phyloP scores from a whole-genome alignment of 2,797 vertebrate species.

The Phalloptychus januarius region DNA sequence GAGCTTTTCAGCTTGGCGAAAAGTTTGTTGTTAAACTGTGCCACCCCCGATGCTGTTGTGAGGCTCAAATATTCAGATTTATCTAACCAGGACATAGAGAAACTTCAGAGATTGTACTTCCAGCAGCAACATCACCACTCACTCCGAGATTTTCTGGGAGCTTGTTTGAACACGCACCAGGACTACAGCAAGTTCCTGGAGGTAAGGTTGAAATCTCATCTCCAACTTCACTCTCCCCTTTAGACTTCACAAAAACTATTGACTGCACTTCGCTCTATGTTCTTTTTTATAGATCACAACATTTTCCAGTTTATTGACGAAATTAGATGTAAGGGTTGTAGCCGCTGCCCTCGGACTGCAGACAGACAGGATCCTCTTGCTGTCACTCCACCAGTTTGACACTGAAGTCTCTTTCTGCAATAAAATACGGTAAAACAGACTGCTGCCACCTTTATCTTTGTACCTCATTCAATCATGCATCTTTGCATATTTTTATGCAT shows the following conservation, averaged over 20 bases:
- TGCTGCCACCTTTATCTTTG: background rate
- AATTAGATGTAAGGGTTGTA: conserved; percentile 68
- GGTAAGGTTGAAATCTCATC: conserved; percentile 51
- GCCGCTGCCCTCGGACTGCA: conserved; percentile 62
- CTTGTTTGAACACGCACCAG: conserved; percentile 45
- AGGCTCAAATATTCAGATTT: conserved; percentile 77
- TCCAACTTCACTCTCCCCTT: background rate
- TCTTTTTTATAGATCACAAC: conserved; percentile 73
- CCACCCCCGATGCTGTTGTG: conserved; percentile 81
- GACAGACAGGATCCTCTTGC: conserved; percentile 63
- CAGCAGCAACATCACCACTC: conserved; percentile 77
- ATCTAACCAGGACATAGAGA: conserved; percentile 64
- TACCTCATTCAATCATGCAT: background rate
- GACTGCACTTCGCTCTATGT: background rate
- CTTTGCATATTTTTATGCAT: background rate
- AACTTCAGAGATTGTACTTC: conserved; percentile 77
- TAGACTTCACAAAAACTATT: background rate
- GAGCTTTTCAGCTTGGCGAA: conserved; percentile 67
- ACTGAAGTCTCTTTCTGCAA: conserved; percentile 82
- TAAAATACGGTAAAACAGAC: conserved; percentile 72
- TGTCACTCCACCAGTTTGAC: conserved; percentile 84
- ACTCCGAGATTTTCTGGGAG: conserved; percentile 71
- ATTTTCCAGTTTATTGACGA: conserved; percentile 81
- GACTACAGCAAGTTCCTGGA: conserved; percentile 73
- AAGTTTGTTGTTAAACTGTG: conserved; percentile 77